Evolutionary conservation across 2,113 vertebrate species (phyloP).

Genomic region (Triplophysa siluroides): DNA sequence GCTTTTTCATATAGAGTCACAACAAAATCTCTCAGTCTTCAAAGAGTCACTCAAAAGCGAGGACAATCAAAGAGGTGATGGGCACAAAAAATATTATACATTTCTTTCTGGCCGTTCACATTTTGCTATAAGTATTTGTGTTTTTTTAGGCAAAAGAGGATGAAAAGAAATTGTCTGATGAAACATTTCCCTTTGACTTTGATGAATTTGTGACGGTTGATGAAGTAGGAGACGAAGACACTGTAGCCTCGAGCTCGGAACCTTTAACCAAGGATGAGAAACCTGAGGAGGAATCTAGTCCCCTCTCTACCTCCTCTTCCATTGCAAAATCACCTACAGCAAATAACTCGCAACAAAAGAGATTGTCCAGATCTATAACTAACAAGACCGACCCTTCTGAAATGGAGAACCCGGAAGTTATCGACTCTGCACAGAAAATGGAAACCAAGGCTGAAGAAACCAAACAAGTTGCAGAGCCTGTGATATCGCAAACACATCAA

Average conservation of each 20-base stretch:
- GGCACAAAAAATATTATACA: neutral
- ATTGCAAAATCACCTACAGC: neutral
- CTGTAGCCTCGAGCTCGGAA: slow-evolving; percentile 23
- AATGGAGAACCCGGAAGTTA: neutral
- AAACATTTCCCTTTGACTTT: slow-evolving; percentile 73
- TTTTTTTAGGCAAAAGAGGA: slow-evolving; percentile 41
- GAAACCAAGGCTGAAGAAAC: slow-evolving; percentile 21
- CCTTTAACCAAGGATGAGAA: slow-evolving; percentile 65
- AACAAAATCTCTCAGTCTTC: slow-evolving; percentile 44
- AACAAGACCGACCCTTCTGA: slow-evolving; percentile 40
- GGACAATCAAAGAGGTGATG: slow-evolving; percentile 41
- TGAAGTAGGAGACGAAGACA: slow-evolving; percentile 78
- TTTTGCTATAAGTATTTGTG: neutral
- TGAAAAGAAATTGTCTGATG: slow-evolving; percentile 5
- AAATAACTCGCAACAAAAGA: slow-evolving; percentile 4
- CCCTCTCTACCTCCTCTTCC: neutral
- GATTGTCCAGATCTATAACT: slow-evolving; percentile 2
- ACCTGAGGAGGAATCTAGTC: neutral
- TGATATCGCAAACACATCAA: slow-evolving; percentile 34
- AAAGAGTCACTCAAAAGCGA: slow-evolving; percentile 40
- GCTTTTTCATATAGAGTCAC: slow-evolving; percentile 44
- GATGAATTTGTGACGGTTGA: slow-evolving; percentile 89
- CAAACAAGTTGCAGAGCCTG: neutral
- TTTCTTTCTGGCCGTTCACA: neutral
- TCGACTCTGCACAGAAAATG: neutral